Conservation (phyloP, 2,888 invertebrate genomes). For the Drosophila rellima region DNA sequence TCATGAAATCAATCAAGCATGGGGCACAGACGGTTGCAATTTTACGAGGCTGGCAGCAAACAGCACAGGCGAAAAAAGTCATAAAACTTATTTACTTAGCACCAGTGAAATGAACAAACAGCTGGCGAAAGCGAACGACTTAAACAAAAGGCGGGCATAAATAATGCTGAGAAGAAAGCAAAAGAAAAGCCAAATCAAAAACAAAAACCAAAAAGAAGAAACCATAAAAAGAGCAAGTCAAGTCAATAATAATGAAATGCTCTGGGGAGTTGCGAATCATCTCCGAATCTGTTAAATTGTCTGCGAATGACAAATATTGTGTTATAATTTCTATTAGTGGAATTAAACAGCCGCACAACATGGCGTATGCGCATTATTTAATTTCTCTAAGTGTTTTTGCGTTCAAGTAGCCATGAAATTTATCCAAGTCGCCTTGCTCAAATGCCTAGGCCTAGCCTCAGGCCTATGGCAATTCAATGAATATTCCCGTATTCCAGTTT, state of each 20-base stretch:
- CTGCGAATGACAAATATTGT: constrained; percentile 81
- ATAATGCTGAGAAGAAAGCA: constrained; percentile 48
- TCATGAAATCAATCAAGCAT: constrained; percentile 77
- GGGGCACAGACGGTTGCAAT: constrained; percentile 58
- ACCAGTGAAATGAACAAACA: constrained; percentile 46
- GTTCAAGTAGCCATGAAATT: constrained; percentile 60
- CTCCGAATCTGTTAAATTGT: constrained; percentile 74
- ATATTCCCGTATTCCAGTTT: constrained; percentile 46
- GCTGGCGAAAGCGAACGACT: constrained; percentile 33
- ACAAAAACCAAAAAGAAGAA: constrained; percentile 13
- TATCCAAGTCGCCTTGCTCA: constrained; percentile 28
- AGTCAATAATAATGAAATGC: constrained; percentile 78
- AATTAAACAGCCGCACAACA: constrained; percentile 68
- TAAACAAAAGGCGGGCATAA: constrained; percentile 67
- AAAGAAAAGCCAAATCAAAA: constrained; percentile 2
- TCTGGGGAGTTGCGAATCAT: constrained; percentile 44
- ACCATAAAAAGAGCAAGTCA: constrained; percentile 45
- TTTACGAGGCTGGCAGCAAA: constrained; percentile 63
- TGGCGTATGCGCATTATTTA: constrained; percentile 74
- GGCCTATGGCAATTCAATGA: constrained; percentile 41
- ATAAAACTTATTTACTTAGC: constrained; percentile 81
- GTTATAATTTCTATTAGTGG: constrained; percentile 78
- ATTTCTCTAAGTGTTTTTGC: constrained; percentile 75
- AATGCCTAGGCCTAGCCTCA: constrained; percentile 13
- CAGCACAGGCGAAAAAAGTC: constrained; percentile 56